Conservation (phyloP, 2,888 invertebrate genomes). For the Drosophila phalerata region DNA sequence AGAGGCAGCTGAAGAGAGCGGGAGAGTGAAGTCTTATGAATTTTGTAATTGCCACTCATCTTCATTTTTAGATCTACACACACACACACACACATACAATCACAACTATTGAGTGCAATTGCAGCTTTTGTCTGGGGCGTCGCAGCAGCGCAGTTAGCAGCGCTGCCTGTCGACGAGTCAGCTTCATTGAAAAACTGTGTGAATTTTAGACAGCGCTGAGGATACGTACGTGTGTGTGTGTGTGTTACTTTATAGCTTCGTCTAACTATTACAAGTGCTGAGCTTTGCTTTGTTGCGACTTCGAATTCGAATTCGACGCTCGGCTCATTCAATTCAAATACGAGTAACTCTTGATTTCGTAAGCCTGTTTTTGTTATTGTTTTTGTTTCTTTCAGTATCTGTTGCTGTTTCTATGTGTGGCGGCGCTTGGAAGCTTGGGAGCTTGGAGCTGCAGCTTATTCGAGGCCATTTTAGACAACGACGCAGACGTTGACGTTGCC, state of each 20-base stretch:
- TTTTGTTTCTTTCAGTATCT: constrained; percentile 19
- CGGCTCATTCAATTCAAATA: constrained; percentile 79
- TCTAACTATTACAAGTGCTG: constrained; percentile 62
- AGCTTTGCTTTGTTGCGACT: constrained; percentile 45
- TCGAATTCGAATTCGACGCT: constrained; percentile 25
- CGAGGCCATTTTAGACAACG: constrained; percentile 72
- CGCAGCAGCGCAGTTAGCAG: constrained; percentile 32
- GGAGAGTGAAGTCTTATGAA: constrained; percentile 54
- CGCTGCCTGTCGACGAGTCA: constrained; percentile 13
- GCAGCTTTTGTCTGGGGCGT: constrained; percentile 43
- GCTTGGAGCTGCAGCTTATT: constrained; percentile 61
- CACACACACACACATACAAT: constrained; percentile 8
- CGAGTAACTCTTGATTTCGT: constrained; percentile 74
- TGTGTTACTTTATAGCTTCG: constrained; percentile 43
- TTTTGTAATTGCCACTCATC: constrained; percentile 67
- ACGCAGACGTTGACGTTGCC: constrained; percentile 33
- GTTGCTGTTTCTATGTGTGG: constrained; percentile 24
- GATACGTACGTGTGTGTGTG: constrained; percentile 36
- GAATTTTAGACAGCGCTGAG: constrained; percentile 56
- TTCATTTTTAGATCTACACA: constrained; percentile 43
- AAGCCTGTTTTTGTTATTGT: constrained; percentile 74
- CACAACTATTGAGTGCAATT: constrained; percentile 44
- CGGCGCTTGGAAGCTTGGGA: constrained; percentile 42
- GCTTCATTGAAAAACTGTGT: constrained; percentile 71
- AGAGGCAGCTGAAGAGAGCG: constrained; percentile 23